A percentile compares a stretch with the other conserved stretches of the same genome.
Evolutionary conservation across 2,113 vertebrate genomes (phyloP).

Genomic region (Abramis brama): DNA sequence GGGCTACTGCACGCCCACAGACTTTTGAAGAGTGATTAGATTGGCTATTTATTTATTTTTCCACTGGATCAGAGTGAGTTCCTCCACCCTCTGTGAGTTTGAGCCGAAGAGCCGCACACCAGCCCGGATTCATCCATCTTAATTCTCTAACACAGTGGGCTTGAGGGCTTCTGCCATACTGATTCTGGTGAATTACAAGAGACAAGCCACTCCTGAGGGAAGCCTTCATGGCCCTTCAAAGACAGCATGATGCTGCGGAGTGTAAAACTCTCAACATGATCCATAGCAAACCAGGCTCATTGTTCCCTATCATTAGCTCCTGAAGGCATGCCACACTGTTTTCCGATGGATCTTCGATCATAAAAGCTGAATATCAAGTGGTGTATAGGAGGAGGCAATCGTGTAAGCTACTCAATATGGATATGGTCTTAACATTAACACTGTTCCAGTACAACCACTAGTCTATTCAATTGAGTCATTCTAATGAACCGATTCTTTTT

Average conservation of each 20-base stretch:
- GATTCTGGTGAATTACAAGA: slow-evolving; percentile 34
- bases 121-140: slow-evolving; percentile 41
- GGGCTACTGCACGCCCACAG: slow-evolving; percentile 42
- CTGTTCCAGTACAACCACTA: neutral
- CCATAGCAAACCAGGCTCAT: slow-evolving; percentile 6
- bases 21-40: slow-evolving; percentile 33
- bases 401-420: too few relatives aligned
- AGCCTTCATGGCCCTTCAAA: slow-evolving; percentile 14
- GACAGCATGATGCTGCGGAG: neutral
- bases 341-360: neutral
- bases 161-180: slow-evolving; percentile 25
- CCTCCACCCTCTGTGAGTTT: neutral
- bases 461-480: neutral
- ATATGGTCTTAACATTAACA: neutral
- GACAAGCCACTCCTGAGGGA: slow-evolving; percentile 35
- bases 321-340: neutral
- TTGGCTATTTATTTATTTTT: slow-evolving; percentile 49
- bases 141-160: slow-evolving; percentile 29
- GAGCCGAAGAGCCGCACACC: slow-evolving; percentile 38
- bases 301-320: neutral
- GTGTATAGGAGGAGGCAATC: neutral
- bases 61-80: slow-evolving; percentile 50
- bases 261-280: slow-evolving; percentile 27
- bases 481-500: neutral
- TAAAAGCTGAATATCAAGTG: slow-evolving; percentile 9